phyloP scores from a whole-genome alignment of 2,113 vertebrate genomes.

The Ceyx margarethae region DNA sequence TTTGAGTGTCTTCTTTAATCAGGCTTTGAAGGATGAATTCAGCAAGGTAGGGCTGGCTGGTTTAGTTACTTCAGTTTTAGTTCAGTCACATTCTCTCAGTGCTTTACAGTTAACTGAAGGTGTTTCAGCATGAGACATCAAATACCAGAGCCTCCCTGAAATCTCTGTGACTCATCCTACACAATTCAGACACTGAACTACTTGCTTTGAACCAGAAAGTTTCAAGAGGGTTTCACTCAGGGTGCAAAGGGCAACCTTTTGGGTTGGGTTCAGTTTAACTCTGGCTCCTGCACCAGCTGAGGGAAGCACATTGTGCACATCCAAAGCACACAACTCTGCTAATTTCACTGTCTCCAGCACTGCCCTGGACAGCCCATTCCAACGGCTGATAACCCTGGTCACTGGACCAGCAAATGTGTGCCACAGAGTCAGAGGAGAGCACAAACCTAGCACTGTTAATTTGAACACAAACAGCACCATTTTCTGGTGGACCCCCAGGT shows the following conservation, averaged over 20 bases:
- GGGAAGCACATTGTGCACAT: not conserved
- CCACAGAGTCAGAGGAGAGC: not conserved
- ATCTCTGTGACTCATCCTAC: not conserved
- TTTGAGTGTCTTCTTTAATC: slow-evolving; percentile 24
- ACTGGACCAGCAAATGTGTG: not conserved
- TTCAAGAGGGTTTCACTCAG: not conserved
- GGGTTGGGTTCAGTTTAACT: not conserved
- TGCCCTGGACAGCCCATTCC: too few relatives aligned
- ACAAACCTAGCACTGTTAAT: not conserved
- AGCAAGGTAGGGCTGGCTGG: not conserved
- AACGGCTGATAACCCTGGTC: too few relatives aligned
- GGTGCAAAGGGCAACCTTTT: not conserved
- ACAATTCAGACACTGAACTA: not conserved
- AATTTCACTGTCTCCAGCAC: too few relatives aligned
- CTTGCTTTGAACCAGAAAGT: not conserved
- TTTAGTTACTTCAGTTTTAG: not conserved
- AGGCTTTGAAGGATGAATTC: not conserved
- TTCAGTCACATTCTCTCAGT: not conserved
- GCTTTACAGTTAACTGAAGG: not conserved
- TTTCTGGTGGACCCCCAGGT: not conserved
- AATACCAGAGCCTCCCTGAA: not conserved
- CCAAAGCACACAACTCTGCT: not conserved
- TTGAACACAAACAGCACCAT: not conserved
- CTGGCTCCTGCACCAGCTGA: not conserved
- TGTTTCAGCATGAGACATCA: slow-evolving; percentile 10